Evolutionary conservation across 2,113 vertebrate species (phyloP).

Genomic region (Origma solitaria): DNA sequence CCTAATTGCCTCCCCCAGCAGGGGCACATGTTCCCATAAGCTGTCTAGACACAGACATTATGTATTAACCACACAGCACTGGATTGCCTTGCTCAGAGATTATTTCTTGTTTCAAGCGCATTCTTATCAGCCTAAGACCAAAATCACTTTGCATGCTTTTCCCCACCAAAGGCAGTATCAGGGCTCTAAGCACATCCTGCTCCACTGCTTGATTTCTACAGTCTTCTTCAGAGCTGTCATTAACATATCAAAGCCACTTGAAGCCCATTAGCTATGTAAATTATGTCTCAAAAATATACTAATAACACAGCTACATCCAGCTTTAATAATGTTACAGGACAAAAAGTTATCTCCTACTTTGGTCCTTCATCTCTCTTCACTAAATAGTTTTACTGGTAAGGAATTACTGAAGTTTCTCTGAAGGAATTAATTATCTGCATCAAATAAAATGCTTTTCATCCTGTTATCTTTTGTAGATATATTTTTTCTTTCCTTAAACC

Average conservation of each 20-base stretch:
- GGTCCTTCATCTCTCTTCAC: background rate
- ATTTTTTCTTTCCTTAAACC: background rate
- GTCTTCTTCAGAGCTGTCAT: background rate
- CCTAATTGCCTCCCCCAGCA: background rate
- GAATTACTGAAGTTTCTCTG: background rate
- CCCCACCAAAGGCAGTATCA: background rate
- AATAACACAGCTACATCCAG: background rate
- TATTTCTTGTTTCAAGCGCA: background rate
- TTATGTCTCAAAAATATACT: background rate
- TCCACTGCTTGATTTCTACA: background rate
- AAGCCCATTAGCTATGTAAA: background rate
- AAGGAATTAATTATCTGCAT: background rate
- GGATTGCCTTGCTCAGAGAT: background rate
- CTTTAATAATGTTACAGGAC: background rate
- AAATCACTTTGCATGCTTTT: background rate
- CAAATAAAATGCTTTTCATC: background rate
- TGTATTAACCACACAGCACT: background rate
- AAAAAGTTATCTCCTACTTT: background rate
- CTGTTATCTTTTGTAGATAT: background rate
- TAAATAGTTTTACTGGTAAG: background rate
- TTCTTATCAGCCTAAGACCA: background rate
- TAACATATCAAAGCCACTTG: background rate
- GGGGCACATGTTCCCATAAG: background rate
- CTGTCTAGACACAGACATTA: background rate
- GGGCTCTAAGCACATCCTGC: background rate